Evolutionary conservation across 2,113 vertebrate genomes (phyloP).

Genomic region (Cepphus grylle): DNA sequence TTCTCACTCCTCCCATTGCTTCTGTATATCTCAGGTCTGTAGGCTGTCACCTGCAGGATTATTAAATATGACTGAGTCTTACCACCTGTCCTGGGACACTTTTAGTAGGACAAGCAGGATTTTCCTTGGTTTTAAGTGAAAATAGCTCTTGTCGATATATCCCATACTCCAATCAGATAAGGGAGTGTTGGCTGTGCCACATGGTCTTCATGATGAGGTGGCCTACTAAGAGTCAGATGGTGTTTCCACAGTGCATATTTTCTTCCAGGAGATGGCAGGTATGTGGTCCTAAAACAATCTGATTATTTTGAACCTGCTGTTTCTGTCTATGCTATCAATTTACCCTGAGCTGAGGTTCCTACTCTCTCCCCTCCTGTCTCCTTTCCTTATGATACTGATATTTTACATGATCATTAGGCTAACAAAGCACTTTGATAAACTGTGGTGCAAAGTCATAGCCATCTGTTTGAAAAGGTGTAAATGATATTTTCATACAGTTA

Average conservation of each 20-base stretch:
- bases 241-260: not conserved
- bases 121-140: not conserved
- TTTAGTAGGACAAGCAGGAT: not conserved
- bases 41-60: not conserved
- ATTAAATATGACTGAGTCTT: not conserved
- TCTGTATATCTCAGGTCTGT: not conserved
- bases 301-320: not conserved
- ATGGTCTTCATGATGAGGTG: accelerated
- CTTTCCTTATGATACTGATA: not conserved
- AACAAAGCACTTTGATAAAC: not conserved
- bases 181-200: accelerated
- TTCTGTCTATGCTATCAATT: not conserved
- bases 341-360: not conserved
- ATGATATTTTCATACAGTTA: not conserved
- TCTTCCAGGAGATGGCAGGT: not conserved
- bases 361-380: not conserved
- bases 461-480: not conserved
- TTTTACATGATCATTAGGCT: not conserved
- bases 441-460: not conserved
- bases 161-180: not conserved
- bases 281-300: not conserved
- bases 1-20: not conserved
- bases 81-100: not conserved
- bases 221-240: no score
- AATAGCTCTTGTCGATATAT: not conserved